Evolutionary conservation across 2,888 invertebrate species (phyloP).

Genomic region (Lasioglossum figueresi): DNA sequence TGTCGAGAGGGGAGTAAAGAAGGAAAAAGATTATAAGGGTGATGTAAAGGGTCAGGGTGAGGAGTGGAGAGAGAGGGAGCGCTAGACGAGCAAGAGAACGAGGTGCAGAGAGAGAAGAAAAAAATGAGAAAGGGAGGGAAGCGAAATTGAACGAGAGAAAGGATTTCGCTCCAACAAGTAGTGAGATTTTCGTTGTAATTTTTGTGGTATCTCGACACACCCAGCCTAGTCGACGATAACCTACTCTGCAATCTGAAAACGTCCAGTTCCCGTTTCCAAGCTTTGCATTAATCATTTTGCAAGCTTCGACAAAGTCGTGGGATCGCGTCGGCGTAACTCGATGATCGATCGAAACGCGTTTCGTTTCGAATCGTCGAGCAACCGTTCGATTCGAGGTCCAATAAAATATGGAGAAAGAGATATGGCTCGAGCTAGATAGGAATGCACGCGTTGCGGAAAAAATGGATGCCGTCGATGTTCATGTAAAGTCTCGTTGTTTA

Average conservation of each 20-base stretch:
- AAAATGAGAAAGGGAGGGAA: neutral
- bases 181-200: slow-evolving; percentile 1
- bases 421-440: too few relatives aligned
- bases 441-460: neutral
- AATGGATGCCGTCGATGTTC: neutral
- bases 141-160: neutral
- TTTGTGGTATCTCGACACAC: slow-evolving; percentile 27
- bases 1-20: neutral
- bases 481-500: neutral
- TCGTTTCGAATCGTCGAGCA: neutral
- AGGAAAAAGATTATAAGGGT: neutral
- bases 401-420: neutral
- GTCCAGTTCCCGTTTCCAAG: neutral
- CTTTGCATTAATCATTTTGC: neutral
- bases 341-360: neutral
- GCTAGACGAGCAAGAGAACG: neutral
- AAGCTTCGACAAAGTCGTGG: neutral
- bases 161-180: slow-evolving; percentile 30
- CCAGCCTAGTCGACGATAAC: neutral
- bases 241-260: neutral
- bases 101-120: neutral
- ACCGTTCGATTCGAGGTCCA: neutral
- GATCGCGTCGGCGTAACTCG: neutral
- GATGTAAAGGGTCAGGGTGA: neutral
- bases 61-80: neutral